Base-by-base conservation (phyloP, 1,140 invertebrate genomes). In the Ganaspis sp. region DNA sequence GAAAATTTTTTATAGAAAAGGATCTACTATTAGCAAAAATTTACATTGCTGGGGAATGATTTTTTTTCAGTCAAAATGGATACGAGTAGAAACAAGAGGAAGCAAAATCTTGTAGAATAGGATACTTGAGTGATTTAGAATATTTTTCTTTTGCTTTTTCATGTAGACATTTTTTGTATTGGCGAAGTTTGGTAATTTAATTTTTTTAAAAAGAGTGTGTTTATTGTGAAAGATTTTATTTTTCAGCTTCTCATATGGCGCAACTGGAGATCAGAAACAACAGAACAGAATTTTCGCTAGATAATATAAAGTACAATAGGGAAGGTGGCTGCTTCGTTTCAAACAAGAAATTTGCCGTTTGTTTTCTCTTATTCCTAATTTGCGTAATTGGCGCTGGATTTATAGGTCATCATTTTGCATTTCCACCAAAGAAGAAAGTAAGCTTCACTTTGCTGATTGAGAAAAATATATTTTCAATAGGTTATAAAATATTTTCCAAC, bases 261-360 rank as follows among this genome's bases (percentile, higher is more conserved):
- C 86, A 87, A 37, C 84, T 85, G 71, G 73, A 64, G 58, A 26
- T 64, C 0, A 4, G 21, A 34, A 72, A 72, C 72, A 84, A 75
- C 70, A 77, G 85, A 23, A 72, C 86, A 21, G 87, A 88, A 58
- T 87, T 88, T 53, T 76, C 80, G 17, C 71, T 81, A 21, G 86
- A 84, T 70, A 85, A 85, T 37, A 87, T 88, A 37, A 75, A 83
- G 53, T 87, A 84, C 53, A 82, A 86, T 29, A 82, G 86, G 37
- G 81, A 81, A 5, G 85, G 86, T 38, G 89, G 89, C 21, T 90
- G 85, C 76, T 90, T 89, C 73, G 58, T 90, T 40, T 84, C 88
- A 1, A 86, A 89, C 54, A 84, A 82, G 42, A 89, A 85, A 69
- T 78, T 84, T 38, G 81, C 84, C 1, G 80, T 86, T 40, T 80